These are phyloP conservation scores for Bubo blakistoni DNA, from an alignment of 2,113 vertebrate genomes.

Conservation along the genomic window DNA sequence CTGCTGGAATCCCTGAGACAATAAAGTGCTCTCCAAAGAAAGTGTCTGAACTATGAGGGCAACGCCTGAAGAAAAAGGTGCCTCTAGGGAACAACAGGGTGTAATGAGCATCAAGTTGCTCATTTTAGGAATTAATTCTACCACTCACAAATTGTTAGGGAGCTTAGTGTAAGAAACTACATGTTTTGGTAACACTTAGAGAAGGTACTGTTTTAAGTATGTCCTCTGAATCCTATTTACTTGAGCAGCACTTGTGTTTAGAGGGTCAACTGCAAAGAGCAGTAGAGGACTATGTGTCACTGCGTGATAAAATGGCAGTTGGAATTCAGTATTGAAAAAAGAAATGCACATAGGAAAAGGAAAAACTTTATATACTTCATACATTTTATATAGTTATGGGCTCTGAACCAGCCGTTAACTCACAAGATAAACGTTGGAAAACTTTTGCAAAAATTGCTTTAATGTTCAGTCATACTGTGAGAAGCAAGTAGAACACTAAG, in stretches of 20 bases:
- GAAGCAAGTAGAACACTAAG: neutral
- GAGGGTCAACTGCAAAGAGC: neutral
- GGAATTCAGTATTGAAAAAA: neutral
- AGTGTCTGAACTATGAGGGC: neutral
- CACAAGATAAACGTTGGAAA: neutral
- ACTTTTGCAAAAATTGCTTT: neutral
- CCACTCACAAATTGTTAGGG: neutral
- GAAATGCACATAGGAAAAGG: neutral
- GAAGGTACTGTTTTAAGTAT: neutral
- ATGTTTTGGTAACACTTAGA: neutral
- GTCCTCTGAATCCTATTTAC: neutral
- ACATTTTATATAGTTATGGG: neutral
- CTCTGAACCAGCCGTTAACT: neutral
- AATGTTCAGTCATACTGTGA: neutral
- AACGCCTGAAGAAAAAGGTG: neutral
- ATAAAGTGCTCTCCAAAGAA: neutral
- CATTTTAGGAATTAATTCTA: neutral
- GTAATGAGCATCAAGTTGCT: neutral
- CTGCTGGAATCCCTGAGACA: neutral
- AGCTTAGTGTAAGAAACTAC: neutral
- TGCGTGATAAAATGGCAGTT: neutral
- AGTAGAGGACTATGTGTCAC: rapidly evolving
- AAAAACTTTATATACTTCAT: neutral
- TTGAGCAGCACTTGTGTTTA: neutral
- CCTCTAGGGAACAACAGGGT: neutral